Percentiles rank a stretch among this genome's conserved stretches.
phyloP scores from a whole-genome alignment of 2,888 invertebrate species.

The Andrena camellia region DNA sequence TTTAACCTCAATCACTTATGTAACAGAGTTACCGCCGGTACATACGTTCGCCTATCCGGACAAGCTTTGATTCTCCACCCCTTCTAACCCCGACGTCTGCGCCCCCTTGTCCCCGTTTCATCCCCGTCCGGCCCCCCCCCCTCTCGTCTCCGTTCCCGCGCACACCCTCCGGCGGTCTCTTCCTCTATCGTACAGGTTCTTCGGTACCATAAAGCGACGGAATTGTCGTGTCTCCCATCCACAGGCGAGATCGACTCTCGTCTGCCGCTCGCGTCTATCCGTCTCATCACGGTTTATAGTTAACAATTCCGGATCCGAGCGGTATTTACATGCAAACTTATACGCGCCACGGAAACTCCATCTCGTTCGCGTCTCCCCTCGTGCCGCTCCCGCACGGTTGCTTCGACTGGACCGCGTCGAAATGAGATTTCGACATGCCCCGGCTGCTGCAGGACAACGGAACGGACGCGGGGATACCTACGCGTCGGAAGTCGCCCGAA shows the following conservation, averaged over 20 bases:
- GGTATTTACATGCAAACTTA: conserved; percentile 48
- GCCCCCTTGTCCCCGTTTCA: neutral
- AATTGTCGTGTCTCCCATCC: conserved; percentile 4
- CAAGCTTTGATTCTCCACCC: conserved; percentile 41
- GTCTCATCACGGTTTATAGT: conserved; percentile 44
- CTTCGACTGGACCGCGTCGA: conserved; percentile 23
- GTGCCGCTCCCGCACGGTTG: neutral
- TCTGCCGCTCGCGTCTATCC: conserved; percentile 1
- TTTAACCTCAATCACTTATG: conserved; percentile 66
- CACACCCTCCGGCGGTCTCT: neutral
- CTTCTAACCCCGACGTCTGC: neutral
- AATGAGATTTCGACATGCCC: conserved; percentile 28
- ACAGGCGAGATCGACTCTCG: conserved; percentile 15
- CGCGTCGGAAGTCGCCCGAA: neutral
- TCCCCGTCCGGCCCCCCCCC: conserved; percentile 6
- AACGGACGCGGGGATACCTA: neutral
- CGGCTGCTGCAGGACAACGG: neutral
- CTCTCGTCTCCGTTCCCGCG: neutral
- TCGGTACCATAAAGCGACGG: neutral
- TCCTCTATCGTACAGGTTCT: conserved; percentile 3
- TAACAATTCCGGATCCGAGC: conserved; percentile 26
- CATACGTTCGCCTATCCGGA: conserved; percentile 34
- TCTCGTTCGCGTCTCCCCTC: neutral
- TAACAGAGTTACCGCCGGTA: conserved; percentile 60
- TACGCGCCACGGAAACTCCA: conserved; percentile 22